These are phyloP conservation scores for Mastigias papua DNA, from an alignment of 30 jellyfish, hydroid and myxozoan genomes.

Conservation along the genomic window DNA sequence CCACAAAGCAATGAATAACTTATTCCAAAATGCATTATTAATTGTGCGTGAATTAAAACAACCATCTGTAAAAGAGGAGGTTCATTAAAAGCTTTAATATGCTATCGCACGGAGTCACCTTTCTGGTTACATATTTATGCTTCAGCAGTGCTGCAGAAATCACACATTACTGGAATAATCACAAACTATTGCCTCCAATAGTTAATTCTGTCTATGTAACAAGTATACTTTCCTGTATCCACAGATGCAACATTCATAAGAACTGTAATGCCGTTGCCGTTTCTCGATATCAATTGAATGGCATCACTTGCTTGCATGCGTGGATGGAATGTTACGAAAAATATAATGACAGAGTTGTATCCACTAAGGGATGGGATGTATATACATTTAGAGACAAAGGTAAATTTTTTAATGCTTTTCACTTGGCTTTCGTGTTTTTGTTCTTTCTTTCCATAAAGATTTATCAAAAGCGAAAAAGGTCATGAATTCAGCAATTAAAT, in stretches of 20 bases:
- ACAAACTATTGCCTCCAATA: background rate
- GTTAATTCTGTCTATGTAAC: background rate
- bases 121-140: background rate
- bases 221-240: background rate
- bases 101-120: background rate
- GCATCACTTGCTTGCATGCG: background rate
- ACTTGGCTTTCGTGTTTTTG: no score
- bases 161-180: background rate
- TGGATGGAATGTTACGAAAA: slow-evolving; percentile 15
- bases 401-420: background rate
- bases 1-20: no score
- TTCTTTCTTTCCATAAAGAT: no score
- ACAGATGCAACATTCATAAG: slow-evolving; percentile 2
- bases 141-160: background rate
- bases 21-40: no score
- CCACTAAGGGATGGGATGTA: slow-evolving; percentile 4
- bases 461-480: no score
- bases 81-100: no score
- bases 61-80: no score
- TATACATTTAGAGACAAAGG: slow-evolving; percentile 5
- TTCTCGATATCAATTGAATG: background rate
- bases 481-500: no score
- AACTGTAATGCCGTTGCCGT: background rate
- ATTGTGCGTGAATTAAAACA: no score
- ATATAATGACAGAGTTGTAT: background rate